Conservation (phyloP, 2,113 vertebrate genomes). For the Aegithalos caudatus region DNA sequence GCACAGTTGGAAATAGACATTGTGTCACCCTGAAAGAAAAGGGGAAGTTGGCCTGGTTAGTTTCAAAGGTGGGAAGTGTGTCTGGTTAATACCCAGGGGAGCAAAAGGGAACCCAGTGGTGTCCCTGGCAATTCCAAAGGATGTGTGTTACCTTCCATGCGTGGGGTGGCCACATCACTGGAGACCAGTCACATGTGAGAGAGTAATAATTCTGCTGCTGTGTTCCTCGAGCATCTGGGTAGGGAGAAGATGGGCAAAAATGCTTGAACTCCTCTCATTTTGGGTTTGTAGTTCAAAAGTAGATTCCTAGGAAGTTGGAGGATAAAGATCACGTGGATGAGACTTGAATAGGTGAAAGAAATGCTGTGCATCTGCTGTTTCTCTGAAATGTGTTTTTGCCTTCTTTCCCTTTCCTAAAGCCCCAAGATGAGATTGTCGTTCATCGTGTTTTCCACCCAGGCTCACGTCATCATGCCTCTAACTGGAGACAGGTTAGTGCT, state of each 20-base stretch:
- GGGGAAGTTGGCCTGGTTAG: not conserved
- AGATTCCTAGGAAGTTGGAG: not conserved
- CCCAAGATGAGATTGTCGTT: constrained; percentile 91
- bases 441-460: constrained; percentile 89
- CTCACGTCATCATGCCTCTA: constrained; percentile 82
- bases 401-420: constrained; percentile 70
- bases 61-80: not conserved
- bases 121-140: not conserved
- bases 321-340: not conserved
- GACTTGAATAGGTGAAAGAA: not conserved
- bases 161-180: not conserved
- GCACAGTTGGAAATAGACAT: not conserved
- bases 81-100: rapidly evolving
- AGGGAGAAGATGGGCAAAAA: not conserved
- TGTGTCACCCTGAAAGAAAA: not conserved
- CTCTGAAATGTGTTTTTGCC: not conserved
- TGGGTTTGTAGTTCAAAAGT: not conserved
- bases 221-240: not conserved
- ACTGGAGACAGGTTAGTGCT: constrained; percentile 90
- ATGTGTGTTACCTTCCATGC: rapidly evolving
- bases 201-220: not conserved
- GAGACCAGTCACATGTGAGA: not conserved
- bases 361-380: not conserved
- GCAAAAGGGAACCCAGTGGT: rapidly evolving
- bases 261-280: not conserved